Conservation (phyloP, 2,888 invertebrate species). For the Nephrotoma guestfalica region DNA sequence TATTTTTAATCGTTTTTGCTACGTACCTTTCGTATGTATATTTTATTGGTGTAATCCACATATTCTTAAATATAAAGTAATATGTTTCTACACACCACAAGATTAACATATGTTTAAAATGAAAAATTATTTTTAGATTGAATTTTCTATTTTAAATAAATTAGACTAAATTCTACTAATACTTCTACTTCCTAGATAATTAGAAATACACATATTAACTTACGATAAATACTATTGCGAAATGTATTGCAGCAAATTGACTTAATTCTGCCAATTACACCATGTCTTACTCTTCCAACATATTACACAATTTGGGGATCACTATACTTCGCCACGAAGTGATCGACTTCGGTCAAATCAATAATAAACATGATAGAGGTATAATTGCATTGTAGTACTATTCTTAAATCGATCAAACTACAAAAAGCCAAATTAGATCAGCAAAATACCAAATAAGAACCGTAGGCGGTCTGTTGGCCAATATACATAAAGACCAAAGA, state of each 20-base stretch:
- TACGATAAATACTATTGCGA: no score
- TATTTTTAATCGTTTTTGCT: neutral
- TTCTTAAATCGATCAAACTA: no score
- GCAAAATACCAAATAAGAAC: no score
- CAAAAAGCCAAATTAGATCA: no score
- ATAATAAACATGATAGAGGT: neutral
- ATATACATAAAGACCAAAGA: no score
- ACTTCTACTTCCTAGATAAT: neutral
- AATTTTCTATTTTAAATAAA: neutral
- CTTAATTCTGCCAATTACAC: no score
- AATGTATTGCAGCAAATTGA: neutral
- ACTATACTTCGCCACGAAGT: no score
- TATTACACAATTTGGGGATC: no score
- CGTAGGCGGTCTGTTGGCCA: no score
- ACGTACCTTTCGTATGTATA: neutral
- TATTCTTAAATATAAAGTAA: neutral
- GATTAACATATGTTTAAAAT: neutral
- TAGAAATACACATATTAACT: neutral
- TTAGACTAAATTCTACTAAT: neutral
- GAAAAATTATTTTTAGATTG: neutral
- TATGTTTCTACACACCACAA: neutral
- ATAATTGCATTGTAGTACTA: neutral
- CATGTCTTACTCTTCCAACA: no score
- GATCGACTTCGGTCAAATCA: no score
- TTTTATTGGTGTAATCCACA: neutral